Evolutionary conservation across 2,113 vertebrate genomes (phyloP), one percentile per base, ranked within the genome.

Genomic region (Cryptomyrus ogoouensis): DNA sequence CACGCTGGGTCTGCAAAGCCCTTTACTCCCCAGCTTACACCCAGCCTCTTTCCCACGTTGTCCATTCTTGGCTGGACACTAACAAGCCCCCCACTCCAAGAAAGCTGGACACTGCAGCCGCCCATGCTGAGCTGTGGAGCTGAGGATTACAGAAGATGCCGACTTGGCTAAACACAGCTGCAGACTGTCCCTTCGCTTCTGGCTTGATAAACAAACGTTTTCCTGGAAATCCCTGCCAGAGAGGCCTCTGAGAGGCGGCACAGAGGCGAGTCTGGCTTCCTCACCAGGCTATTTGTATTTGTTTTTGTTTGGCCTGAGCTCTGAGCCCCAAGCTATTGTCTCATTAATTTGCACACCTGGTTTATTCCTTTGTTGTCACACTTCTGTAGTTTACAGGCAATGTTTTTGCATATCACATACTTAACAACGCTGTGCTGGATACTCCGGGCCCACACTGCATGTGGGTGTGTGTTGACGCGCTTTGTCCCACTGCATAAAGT

Each of bases 271-370:
- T 70, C 62, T 70, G 62, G 62, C 62, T 70, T 27, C 62, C 62
- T 70, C 62, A 31, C 62, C 62, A 70, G 62, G n/a, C 62, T 3
- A 31, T 70, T 31, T 70, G 62, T 70, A 70, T 70, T 70, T 70
- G 62, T 70, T 66, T 66, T 31, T 70, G 62, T 70, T 70, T 70
- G 62, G 62, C 27, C 62, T 13, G 62, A 70, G 62, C 62, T 70
- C 62, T 31, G 27, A 70, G 62, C n/a, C 62, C 62, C 62, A 70
- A 31, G n/a, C 62, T 31, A 70, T 70, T 70, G 62, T 70, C 62
- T 70, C 62, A 70, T 70, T 70, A 70, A 70, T 70, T 70, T 70
- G n/a, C 62, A 70, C 62, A 70, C 62, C 62, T 70, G 62, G 62
- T 27, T 70, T 31, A 70, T 13, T 70, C 62, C 27, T 70, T 70